phyloP scores from a whole-genome alignment of 2,113 vertebrate genomes.

The Pomatostomus ruficeps region DNA sequence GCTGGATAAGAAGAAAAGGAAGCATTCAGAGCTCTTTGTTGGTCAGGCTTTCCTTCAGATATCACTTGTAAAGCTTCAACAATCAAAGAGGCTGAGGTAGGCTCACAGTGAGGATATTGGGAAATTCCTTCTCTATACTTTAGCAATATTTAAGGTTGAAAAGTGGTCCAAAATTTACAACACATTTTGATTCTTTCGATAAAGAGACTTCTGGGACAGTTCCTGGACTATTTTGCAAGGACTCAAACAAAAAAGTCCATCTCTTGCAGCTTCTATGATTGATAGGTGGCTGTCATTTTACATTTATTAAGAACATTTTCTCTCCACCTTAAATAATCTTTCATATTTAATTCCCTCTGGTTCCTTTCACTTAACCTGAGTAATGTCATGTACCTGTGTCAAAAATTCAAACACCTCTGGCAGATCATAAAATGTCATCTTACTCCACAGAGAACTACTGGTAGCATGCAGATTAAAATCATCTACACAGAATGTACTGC shows the following conservation, averaged over 20 bases:
- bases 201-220: neutral
- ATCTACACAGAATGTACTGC: neutral
- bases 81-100: neutral
- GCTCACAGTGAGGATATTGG: neutral
- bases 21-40: neutral
- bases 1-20: neutral
- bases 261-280: neutral
- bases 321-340: neutral
- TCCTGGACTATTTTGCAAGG: neutral
- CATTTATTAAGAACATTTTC: neutral
- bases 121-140: neutral
- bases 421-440: neutral
- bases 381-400: neutral
- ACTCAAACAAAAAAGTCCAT: neutral
- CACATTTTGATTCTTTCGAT: neutral
- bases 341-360: neutral
- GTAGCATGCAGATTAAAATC: neutral
- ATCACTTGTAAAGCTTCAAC: neutral
- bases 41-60: neutral
- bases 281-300: neutral
- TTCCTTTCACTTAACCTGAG: neutral
- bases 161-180: neutral
- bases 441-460: neutral
- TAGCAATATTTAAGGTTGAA: neutral
- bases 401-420: conserved; percentile 10